These are phyloP conservation scores for Mus musculus DNA, from an alignment of 2,113 vertebrate genomes.

Conservation along the genomic window DNA sequence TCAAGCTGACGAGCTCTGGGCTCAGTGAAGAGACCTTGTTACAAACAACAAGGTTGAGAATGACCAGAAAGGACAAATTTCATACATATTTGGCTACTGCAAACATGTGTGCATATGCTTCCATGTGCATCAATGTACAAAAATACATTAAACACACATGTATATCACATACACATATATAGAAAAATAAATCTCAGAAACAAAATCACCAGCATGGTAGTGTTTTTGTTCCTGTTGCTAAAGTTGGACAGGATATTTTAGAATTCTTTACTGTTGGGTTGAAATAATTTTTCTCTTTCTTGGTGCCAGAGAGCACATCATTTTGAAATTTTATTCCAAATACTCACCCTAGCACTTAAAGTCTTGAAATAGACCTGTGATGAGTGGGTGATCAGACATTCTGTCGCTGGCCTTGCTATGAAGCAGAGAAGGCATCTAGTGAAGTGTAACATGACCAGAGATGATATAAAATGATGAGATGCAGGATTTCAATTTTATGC, in stretches of 20 bases:
- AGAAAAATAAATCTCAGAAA: background rate
- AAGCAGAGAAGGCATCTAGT: background rate
- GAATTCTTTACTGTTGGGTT: background rate
- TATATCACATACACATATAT: background rate
- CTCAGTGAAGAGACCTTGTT: background rate
- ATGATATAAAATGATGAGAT: background rate
- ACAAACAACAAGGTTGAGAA: no score
- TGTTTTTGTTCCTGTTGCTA: background rate
- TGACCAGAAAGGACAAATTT: background rate
- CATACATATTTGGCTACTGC: no score
- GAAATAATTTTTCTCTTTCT: conserved; percentile 11
- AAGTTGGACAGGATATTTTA: background rate
- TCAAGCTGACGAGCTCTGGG: background rate
- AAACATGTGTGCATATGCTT: background rate
- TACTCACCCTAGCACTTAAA: background rate
- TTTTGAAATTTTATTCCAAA: background rate
- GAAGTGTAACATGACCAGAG: background rate
- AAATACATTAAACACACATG: background rate
- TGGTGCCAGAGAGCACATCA: background rate
- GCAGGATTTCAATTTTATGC: background rate
- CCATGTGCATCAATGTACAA: background rate
- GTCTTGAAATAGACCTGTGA: background rate
- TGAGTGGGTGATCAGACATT: background rate
- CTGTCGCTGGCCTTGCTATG: background rate
- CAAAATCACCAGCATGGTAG: background rate